These are phyloP conservation scores for Esox masquinongy DNA, from an alignment of 2,797 vertebrate species.

Conservation along the genomic window DNA sequence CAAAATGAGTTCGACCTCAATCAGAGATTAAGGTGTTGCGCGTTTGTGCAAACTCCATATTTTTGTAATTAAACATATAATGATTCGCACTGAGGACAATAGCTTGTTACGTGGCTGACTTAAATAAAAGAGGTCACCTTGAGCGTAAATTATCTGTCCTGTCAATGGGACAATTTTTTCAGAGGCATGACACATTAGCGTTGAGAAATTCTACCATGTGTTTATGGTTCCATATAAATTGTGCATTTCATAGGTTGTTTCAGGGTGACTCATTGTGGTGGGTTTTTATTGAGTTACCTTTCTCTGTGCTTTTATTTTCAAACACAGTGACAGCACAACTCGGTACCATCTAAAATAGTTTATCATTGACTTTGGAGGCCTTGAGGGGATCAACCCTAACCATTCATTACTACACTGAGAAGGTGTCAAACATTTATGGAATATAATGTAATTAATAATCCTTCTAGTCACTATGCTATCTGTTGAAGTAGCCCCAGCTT, in stretches of 20 bases:
- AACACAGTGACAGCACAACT: conserved; percentile 33
- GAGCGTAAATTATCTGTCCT: conserved; percentile 60
- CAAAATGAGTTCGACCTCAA: conserved; percentile 60
- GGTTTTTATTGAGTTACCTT: conserved; percentile 22
- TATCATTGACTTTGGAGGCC: conserved; percentile 58
- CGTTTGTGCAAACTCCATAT: conserved; percentile 46
- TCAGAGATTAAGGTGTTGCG: conserved; percentile 54
- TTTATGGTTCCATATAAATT: conserved; percentile 36
- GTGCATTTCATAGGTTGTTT: conserved; percentile 44
- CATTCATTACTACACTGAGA: conserved; percentile 64
- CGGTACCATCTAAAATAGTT: conserved; percentile 39
- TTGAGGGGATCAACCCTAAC: conserved; percentile 71
- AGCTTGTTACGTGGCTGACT: conserved; percentile 49
- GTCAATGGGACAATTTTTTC: conserved; percentile 59
- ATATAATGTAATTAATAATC: conserved; percentile 76
- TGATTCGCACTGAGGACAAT: conserved; percentile 66
- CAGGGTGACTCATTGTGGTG: conserved; percentile 61
- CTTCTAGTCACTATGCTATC: conserved; percentile 64
- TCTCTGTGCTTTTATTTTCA: conserved; percentile 25
- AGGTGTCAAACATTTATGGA: conserved; percentile 62
- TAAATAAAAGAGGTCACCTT: conserved; percentile 69
- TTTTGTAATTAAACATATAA: conserved; percentile 72
- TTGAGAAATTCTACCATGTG: conserved; percentile 43
- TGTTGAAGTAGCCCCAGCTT: conserved; percentile 71
- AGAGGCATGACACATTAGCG: conserved; percentile 61